Conservation (phyloP, 1,140 invertebrate species). For the Neodiprion virginianus region DNA sequence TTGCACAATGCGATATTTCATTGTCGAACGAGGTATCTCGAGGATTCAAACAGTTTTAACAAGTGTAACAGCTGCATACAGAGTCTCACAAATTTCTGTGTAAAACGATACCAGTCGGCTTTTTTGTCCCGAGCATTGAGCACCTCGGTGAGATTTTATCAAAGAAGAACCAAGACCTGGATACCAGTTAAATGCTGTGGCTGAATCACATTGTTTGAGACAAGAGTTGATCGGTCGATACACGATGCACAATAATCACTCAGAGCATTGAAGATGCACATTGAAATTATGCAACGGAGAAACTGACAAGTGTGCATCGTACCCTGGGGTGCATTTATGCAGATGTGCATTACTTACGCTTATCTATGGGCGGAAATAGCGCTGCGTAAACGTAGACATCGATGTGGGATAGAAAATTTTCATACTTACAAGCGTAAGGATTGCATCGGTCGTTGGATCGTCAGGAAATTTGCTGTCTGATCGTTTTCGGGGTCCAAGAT, state of each 20-base stretch:
- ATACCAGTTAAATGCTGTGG: no score
- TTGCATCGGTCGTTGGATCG: neutral
- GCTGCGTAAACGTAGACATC: neutral
- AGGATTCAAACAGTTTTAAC: no score
- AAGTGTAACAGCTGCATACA: no score
- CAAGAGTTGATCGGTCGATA: neutral
- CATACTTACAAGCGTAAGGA: neutral
- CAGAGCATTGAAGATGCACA: neutral
- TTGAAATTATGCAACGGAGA: neutral
- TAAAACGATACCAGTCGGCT: no score
- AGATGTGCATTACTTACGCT: neutral
- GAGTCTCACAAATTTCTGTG: no score
- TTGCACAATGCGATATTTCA: no score
- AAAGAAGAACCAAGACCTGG: no score
- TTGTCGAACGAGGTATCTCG: no score
- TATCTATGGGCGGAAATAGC: neutral
- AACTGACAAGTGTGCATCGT: neutral
- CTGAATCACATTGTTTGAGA: no score
- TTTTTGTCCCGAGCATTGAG: no score
- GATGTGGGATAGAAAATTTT: neutral
- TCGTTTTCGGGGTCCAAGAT: neutral
- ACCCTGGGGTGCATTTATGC: neutral
- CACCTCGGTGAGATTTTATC: no score
- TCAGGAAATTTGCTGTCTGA: neutral
- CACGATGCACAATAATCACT: neutral